phyloP scores from a whole-genome alignment of 2,888 invertebrate genomes.

The Trachelus stipa region DNA sequence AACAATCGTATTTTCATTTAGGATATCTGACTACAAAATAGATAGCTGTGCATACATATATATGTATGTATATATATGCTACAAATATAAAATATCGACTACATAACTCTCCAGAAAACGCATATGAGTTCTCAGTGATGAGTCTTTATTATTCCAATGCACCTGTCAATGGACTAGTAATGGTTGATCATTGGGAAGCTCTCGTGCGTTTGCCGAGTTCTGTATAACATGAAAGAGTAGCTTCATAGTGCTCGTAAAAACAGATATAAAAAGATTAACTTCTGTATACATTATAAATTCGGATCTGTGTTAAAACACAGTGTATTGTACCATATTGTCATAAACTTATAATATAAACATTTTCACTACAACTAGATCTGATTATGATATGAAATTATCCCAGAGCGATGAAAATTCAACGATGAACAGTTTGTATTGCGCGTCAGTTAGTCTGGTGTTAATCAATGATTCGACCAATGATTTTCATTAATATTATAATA shows the following conservation, averaged over 20 bases:
- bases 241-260: neutral
- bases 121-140: neutral
- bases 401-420: neutral
- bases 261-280: neutral
- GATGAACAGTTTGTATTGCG: no score
- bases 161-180: neutral
- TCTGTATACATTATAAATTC: neutral
- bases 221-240: neutral
- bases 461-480: neutral
- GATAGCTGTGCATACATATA: no score
- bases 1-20: no score
- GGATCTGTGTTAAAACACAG: no score
- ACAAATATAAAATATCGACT: neutral
- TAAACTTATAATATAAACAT: neutral
- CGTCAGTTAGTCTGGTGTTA: neutral
- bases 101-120: neutral
- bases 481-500: neutral
- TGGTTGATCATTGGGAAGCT: neutral
- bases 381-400: neutral
- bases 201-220: neutral
- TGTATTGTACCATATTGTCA: neutral
- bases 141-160: neutral
- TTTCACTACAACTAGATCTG: neutral
- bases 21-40: no score
- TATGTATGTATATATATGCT: neutral